Conservation (phyloP, 2,888 invertebrate species). For the Sepioteuthis lessoniana region DNA sequence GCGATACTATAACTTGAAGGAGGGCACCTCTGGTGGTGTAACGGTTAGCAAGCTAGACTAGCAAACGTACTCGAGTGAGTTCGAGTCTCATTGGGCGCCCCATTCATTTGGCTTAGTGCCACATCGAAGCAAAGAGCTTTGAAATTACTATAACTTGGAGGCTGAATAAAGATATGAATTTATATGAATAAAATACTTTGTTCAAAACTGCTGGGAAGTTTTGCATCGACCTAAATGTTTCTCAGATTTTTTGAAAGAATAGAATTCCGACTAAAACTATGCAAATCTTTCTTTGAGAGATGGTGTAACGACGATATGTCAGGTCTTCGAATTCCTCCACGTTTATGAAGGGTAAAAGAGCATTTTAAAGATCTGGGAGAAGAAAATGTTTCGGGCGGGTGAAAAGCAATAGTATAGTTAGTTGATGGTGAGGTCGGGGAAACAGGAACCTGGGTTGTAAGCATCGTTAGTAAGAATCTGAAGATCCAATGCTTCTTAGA, state of each 20-base stretch:
- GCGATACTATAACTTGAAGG: no score
- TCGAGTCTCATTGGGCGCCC: no score
- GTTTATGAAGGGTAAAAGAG: not conserved
- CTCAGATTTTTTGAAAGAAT: not conserved
- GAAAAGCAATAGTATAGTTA: not conserved
- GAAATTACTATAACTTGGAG: no score
- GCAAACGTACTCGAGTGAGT: no score
- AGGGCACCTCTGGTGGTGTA: no score
- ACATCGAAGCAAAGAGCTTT: no score
- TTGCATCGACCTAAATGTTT: not conserved
- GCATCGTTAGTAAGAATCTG: not conserved
- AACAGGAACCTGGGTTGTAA: not conserved
- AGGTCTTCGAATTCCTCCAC: not conserved
- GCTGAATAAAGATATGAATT: not conserved
- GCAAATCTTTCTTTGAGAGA: not conserved
- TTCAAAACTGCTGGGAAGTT: not conserved
- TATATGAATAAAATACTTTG: not conserved
- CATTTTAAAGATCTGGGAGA: not conserved
- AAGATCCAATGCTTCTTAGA: not conserved
- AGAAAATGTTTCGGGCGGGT: not conserved
- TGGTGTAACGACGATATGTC: not conserved
- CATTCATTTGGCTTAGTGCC: no score
- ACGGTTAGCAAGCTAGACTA: no score
- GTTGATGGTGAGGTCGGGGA: not conserved
- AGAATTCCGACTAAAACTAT: not conserved